A percentile compares a stretch with the other conserved stretches of the same genome.
These are phyloP conservation scores for Philereme vetulata DNA, from an alignment of 2,888 invertebrate genomes.

Conservation along the genomic window DNA sequence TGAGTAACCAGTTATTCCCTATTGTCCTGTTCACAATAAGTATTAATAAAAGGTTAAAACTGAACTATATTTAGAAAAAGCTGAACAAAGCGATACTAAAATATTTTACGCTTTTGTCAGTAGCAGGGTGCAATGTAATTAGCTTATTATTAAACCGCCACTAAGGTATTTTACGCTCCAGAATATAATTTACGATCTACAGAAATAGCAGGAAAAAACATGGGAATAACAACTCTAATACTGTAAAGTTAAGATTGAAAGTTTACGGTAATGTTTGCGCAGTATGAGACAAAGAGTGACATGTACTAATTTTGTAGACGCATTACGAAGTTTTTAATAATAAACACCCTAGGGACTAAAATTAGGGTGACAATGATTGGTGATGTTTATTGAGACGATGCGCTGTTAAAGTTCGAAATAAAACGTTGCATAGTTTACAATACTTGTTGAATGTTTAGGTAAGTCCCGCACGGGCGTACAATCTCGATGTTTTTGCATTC, in stretches of 20 bases:
- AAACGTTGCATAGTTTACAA: neutral
- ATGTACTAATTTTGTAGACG: constrained; percentile 70
- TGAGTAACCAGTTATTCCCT: neutral
- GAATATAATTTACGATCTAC: constrained; percentile 65
- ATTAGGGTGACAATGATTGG: constrained; percentile 36
- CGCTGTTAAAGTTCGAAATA: neutral
- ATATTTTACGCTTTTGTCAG: constrained; percentile 35
- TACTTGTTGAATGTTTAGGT: neutral
- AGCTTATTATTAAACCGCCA: constrained; percentile 59
- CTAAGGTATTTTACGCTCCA: constrained; percentile 61
- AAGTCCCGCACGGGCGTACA: too few species aligned
- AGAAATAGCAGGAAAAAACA: constrained; percentile 53
- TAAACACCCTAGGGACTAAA: constrained; percentile 49
- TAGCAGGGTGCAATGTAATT: constrained; percentile 51
- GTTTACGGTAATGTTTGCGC: constrained; percentile 3
- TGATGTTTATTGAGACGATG: constrained; percentile 22
- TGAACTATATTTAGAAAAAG: constrained; percentile 21
- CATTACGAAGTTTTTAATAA: constrained; percentile 64
- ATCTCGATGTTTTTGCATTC: too few species aligned
- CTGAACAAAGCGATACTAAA: constrained; percentile 39
- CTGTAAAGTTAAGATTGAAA: constrained; percentile 4
- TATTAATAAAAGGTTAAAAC: neutral
- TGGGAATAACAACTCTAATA: constrained; percentile 15
- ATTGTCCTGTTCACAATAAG: neutral
- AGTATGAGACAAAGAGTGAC: constrained; percentile 53